Percentiles rank a stretch among this genome's conserved stretches.
phyloP scores from a whole-genome alignment of 2,797 vertebrate genomes.

The Garrulus glandarius region DNA sequence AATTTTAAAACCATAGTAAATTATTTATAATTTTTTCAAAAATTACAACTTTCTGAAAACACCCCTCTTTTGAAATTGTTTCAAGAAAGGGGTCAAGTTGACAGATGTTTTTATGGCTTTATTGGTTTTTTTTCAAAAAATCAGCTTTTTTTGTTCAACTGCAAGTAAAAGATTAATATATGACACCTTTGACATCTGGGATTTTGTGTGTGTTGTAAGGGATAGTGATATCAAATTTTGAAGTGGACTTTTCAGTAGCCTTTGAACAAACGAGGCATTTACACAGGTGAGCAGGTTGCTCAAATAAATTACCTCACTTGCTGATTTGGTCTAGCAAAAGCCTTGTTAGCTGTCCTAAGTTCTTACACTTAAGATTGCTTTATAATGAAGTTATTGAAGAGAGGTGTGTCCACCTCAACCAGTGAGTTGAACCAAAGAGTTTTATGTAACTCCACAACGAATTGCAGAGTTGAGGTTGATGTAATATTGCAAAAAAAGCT shows the following conservation, averaged over 20 bases:
- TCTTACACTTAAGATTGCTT: background rate
- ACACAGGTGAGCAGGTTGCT: background rate
- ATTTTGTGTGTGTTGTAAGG: background rate
- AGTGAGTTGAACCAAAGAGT: background rate
- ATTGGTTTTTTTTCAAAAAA: background rate
- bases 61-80: rapidly evolving
- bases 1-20: background rate
- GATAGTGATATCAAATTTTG: background rate
- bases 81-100: background rate
- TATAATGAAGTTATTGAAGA: background rate
- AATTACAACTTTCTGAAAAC: background rate
- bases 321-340: background rate
- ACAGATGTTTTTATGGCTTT: background rate
- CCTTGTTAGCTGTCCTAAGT: background rate
- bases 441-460: background rate
- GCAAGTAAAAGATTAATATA: background rate
- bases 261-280: background rate
- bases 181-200: background rate
- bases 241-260: background rate
- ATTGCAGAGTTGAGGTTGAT: background rate
- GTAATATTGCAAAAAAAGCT: background rate
- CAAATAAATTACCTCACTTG: background rate
- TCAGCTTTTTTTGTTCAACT: background rate
- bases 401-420: too few relatives aligned
- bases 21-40: background rate